phyloP scores from a whole-genome alignment of 1,140 invertebrate genomes.

The Muscidifurax raptorellus region DNA sequence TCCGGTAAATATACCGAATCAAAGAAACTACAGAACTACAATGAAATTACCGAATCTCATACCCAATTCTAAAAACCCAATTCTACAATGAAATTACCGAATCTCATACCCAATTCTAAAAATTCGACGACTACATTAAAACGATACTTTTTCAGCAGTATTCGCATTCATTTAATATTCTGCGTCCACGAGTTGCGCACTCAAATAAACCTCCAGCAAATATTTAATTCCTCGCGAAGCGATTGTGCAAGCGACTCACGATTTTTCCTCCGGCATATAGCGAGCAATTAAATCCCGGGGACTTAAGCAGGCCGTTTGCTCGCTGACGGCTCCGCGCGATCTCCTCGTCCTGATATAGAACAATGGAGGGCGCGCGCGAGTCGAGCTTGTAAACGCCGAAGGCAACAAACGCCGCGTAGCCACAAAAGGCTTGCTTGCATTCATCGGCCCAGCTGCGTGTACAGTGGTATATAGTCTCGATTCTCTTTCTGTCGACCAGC shows the following conservation, averaged over 20 bases:
- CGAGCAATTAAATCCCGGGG: neutral
- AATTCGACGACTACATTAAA: neutral
- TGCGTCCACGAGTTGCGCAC: too few species aligned
- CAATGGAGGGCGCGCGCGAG: neutral
- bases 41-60: too few species aligned
- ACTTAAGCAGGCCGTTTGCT: conserved; percentile 22
- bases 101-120: too few species aligned
- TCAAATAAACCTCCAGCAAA: neutral
- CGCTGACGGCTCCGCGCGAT: neutral
- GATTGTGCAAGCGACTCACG: conserved; percentile 16
- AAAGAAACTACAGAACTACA: too few species aligned
- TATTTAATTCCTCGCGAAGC: neutral
- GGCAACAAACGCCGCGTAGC: neutral
- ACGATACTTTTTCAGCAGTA: neutral
- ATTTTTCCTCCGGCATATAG: neutral
- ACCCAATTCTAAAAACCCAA: too few species aligned
- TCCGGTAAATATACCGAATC: too few species aligned
- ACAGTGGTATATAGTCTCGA: too few species aligned
- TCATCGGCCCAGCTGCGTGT: neutral
- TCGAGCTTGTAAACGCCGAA: conserved; percentile 3
- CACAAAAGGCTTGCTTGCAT: neutral
- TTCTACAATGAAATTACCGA: too few species aligned
- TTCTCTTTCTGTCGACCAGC: too few species aligned
- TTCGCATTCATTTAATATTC: neutral
- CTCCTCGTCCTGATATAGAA: conserved; percentile 3